Conservation (phyloP, 2,797 vertebrate species). For the Poeciliopsis presidionis region DNA sequence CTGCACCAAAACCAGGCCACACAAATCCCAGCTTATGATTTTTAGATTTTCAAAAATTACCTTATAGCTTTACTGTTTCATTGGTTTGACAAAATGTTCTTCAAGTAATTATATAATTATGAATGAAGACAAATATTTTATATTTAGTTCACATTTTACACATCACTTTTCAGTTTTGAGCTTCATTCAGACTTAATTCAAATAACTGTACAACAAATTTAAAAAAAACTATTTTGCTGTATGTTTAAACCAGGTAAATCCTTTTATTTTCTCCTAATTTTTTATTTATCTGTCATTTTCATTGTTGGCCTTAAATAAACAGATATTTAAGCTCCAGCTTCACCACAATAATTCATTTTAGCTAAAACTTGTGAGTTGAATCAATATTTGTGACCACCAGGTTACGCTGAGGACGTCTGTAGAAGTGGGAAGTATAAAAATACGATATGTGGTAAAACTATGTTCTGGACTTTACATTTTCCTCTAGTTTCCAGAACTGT, state of each 20-base stretch:
- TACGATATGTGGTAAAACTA: neutral
- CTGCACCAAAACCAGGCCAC: conserved; percentile 64
- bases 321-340: neutral
- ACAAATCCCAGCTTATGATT: neutral
- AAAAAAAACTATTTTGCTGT: neutral
- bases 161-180: neutral
- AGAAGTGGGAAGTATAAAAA: neutral
- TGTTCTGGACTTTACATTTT: conserved; percentile 81
- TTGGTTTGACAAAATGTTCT: neutral
- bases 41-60: neutral
- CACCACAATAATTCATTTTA: neutral
- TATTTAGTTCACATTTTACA: neutral
- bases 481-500: conserved; percentile 92
- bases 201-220: neutral
- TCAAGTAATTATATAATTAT: neutral
- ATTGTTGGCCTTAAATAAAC: neutral
- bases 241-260: neutral
- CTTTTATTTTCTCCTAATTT: neutral
- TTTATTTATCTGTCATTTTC: neutral
- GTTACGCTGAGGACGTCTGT: neutral
- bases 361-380: neutral
- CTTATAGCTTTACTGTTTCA: neutral
- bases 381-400: neutral
- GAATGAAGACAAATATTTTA: neutral
- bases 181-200: neutral